Conservation (phyloP, 2,888 invertebrate species). For the Aphidius colemani region DNA sequence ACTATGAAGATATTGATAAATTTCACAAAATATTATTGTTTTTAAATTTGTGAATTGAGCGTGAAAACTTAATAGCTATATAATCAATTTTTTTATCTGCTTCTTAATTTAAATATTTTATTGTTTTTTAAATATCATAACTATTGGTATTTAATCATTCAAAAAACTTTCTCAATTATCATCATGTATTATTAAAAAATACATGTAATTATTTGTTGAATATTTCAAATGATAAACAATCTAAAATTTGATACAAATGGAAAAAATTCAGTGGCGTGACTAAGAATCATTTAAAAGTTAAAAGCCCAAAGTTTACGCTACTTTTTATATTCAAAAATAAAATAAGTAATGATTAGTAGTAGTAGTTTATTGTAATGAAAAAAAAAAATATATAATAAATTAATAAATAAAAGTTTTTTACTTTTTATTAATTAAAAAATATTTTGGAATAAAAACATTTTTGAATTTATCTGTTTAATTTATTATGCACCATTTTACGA, state of each 20-base stretch:
- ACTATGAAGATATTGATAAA: too few species aligned
- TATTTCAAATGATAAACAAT: neutral
- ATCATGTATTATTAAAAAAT: neutral
- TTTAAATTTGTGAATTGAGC: conserved; percentile 38
- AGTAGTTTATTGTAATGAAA: too few species aligned
- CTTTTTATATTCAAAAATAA: too few species aligned
- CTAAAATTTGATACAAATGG: too few species aligned
- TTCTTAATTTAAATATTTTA: neutral
- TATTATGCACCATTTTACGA: conserved; percentile 23
- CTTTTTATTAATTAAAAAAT: too few species aligned
- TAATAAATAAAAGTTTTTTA: neutral
- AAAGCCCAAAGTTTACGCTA: too few species aligned
- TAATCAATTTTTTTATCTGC: neutral
- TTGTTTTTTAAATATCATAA: neutral
- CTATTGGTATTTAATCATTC: neutral
- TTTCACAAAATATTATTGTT: neutral
- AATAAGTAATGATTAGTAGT: too few species aligned
- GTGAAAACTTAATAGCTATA: conserved; percentile 33
- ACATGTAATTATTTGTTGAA: neutral
- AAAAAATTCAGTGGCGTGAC: too few species aligned
- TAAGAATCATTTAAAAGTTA: too few species aligned
- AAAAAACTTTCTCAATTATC: conserved; percentile 16
- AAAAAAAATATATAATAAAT: neutral
- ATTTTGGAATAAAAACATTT: too few species aligned
- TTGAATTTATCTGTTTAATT: neutral